Evolutionary conservation across 1,140 invertebrate species (phyloP), one percentile per base, ranked within the genome.

Genomic region (Drosophila cardini): DNA sequence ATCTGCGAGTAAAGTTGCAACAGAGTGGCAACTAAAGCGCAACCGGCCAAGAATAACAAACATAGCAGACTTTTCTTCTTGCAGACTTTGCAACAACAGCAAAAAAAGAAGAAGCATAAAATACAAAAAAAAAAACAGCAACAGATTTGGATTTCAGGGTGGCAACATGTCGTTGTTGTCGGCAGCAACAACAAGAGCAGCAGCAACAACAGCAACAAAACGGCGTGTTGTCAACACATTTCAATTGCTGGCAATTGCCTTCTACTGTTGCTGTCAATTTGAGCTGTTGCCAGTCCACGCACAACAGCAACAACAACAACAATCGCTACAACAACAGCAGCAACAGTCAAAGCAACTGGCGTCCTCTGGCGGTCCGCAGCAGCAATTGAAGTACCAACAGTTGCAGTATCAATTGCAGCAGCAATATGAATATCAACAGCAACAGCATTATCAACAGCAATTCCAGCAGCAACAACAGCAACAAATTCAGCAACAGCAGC

Each of bases 401-500:
- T 64, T 86, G 79, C 82, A 86, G 71, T 86, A 86, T 83, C 82
- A 86, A 73, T 83, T 86, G 82, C 82, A 86, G 38, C 83, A 87
- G 65, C 83, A 89, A 83, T 87, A 87, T 86, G 83, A 89, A 83
- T 89, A 87, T 62, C 83, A 87, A 36, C 83, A 87, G 57, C 83
- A 87, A 45, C 79, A 89, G 40, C 84, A 87, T 40, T 87, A 69
- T 64, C 83, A 87, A 40, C 83, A 89, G 48, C 83, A 87, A 48
- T 87, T 73, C 36, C 83, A 87, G 34, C 83, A 82, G 4, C 83
- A 85, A 16, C 80, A 83, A 1, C 79, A 83, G 0, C 70, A 82
- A 0, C 68, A 79, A 9, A 60, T 74, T 2, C 74, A 76, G 11
- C 56, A 53, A 9, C 74, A 72, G 4, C 77, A 70, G 9, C 62